A percentile compares a stretch with the other conserved stretches of the same genome.
Evolutionary conservation across 2,797 vertebrate species (phyloP).

Genomic region (Caiman crocodilus): DNA sequence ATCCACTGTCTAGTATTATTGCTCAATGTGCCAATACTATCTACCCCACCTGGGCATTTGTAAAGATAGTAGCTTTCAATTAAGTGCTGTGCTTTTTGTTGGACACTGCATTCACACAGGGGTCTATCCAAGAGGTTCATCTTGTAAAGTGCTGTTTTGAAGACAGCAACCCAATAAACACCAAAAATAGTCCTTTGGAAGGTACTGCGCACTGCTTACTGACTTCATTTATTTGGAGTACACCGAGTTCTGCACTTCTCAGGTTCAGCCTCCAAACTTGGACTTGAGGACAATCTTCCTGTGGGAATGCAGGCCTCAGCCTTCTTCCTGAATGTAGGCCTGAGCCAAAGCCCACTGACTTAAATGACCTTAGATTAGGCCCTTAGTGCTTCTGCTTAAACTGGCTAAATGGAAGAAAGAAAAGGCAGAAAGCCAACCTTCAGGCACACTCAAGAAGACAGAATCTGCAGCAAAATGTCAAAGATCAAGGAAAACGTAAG

Average conservation of each 20-base stretch:
- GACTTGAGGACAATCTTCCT: neutral
- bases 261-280: neutral
- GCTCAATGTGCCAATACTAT: too few species aligned
- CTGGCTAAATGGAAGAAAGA: neutral
- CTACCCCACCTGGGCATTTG: too few species aligned
- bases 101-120: too few species aligned
- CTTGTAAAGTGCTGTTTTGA: too few species aligned
- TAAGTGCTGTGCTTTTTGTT: too few species aligned
- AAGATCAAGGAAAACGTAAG: neutral
- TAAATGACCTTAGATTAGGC: neutral
- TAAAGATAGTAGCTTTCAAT: too few species aligned
- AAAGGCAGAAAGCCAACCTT: neutral
- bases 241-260: neutral
- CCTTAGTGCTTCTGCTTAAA: neutral
- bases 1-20: too few species aligned
- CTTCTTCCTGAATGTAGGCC: neutral
- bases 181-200: neutral
- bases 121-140: too few species aligned
- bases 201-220: neutral
- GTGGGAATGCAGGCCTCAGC: neutral
- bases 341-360: neutral
- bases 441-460: neutral
- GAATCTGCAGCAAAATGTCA: neutral
- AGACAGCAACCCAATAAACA: neutral
- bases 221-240: neutral